Percentiles rank a stretch among this genome's conserved stretches.
phyloP scores from a whole-genome alignment of 2,113 vertebrate species.

The Plestiodon gilberti region DNA sequence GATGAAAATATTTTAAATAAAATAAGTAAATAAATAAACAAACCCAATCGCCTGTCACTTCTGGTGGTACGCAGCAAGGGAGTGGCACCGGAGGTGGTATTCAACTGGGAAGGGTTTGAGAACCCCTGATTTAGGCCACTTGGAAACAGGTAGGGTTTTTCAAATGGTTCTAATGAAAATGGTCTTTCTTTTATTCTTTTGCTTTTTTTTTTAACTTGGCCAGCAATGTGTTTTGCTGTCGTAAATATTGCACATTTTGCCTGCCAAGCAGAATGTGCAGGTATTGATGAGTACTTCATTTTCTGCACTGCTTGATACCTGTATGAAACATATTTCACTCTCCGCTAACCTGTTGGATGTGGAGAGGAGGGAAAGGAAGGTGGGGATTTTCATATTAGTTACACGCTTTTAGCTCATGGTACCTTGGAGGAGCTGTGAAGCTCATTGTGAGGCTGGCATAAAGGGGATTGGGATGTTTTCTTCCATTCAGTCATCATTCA shows the following conservation, averaged over 20 bases:
- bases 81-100: no score
- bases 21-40: no score
- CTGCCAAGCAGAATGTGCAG: conserved; percentile 45
- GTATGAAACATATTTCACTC: conserved; percentile 34
- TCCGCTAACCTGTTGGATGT: conserved; percentile 57
- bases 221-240: not conserved
- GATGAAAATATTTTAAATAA: no score
- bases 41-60: no score
- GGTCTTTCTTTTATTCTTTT: not conserved
- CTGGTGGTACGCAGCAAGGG: no score
- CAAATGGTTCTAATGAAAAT: not conserved
- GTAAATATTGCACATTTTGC: not conserved
- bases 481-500: conserved; percentile 24
- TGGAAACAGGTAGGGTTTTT: not conserved
- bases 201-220: not conserved
- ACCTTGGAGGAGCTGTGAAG: not conserved
- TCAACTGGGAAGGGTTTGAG: no score
- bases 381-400: conserved; percentile 35
- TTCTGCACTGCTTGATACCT: conserved; percentile 52
- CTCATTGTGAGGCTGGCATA: conserved; percentile 16
- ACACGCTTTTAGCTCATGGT: conserved; percentile 4
- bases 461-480: conserved; percentile 10
- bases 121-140: not conserved
- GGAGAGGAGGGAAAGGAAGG: not conserved
- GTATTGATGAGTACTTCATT: conserved; percentile 44